A percentile compares a stretch with the other conserved stretches of the same genome.
Conservation (phyloP, 2,113 vertebrate genomes). For the Nipponia nippon region DNA sequence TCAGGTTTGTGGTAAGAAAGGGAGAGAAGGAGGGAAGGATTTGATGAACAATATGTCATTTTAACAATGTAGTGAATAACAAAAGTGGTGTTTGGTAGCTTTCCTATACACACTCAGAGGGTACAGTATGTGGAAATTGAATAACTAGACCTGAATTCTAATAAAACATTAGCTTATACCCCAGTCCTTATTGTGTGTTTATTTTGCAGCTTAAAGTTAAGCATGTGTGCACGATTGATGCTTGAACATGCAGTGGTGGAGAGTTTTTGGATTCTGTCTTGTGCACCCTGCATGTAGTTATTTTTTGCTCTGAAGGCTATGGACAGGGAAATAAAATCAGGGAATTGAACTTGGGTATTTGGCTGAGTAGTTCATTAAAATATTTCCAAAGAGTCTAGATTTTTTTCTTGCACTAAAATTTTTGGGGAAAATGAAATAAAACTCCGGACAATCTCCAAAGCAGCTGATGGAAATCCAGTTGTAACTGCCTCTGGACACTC, state of each 20-base stretch:
- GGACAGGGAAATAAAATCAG: neutral
- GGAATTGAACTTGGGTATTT: neutral
- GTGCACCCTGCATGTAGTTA: neutral
- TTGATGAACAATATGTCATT: neutral
- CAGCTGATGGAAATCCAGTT: slow-evolving; percentile 12
- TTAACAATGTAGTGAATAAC: neutral
- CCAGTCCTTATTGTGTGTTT: neutral
- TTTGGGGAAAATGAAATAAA: slow-evolving; percentile 38
- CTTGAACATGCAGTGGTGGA: neutral
- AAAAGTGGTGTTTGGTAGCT: neutral
- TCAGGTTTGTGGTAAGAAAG: neutral
- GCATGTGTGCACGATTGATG: neutral
- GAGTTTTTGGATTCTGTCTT: neutral
- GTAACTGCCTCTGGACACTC: neutral
- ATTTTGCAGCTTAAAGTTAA: neutral
- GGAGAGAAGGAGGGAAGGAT: neutral
- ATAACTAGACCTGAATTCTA: neutral
- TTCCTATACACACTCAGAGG: neutral
- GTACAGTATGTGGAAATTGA: neutral
- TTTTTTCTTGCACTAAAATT: neutral
- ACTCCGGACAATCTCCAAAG: neutral
- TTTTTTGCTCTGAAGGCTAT: slow-evolving; percentile 1
- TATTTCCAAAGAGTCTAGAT: neutral
- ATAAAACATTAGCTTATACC: neutral
- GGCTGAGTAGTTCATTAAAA: neutral